phyloP scores from a whole-genome alignment of 2,113 vertebrate genomes.

The Tachycineta bicolor region DNA sequence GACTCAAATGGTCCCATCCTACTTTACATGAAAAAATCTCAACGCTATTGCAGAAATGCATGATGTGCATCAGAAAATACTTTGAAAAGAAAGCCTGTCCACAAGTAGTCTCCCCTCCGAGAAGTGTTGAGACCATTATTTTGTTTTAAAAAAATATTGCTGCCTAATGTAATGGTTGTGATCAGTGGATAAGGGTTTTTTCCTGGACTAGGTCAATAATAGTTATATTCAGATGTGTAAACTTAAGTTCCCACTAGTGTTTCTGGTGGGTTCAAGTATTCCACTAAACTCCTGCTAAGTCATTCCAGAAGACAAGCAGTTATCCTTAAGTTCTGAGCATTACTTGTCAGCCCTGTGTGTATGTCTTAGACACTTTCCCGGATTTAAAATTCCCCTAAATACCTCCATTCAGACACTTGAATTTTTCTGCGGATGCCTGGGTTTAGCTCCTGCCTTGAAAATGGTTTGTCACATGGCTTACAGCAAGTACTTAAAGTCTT shows the following conservation, averaged over 20 bases:
- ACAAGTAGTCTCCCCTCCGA: not conserved
- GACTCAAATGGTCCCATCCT: not conserved
- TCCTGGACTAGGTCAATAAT: not conserved
- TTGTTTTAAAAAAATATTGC: not conserved
- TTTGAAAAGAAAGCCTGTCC: not conserved
- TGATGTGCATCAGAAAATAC: not conserved
- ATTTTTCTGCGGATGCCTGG: not conserved
- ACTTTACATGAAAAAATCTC: not conserved
- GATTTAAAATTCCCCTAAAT: not conserved
- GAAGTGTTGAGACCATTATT: not conserved
- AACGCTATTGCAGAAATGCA: rapidly evolving
- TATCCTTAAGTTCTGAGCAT: not conserved
- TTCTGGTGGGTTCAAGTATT: not conserved
- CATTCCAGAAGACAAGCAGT: not conserved
- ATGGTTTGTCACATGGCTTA: not conserved
- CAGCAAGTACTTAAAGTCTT: not conserved
- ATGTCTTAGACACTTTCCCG: not conserved
- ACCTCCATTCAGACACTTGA: not conserved
- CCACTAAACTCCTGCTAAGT: not conserved
- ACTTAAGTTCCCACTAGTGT: not conserved
- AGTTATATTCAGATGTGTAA: not conserved
- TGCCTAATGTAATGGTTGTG: not conserved
- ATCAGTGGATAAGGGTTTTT: not conserved
- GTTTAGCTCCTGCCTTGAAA: not conserved
- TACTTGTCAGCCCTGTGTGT: not conserved